Base-by-base conservation (phyloP, 2,888 invertebrate species). In the Zootermopsis nevadensis region DNA sequence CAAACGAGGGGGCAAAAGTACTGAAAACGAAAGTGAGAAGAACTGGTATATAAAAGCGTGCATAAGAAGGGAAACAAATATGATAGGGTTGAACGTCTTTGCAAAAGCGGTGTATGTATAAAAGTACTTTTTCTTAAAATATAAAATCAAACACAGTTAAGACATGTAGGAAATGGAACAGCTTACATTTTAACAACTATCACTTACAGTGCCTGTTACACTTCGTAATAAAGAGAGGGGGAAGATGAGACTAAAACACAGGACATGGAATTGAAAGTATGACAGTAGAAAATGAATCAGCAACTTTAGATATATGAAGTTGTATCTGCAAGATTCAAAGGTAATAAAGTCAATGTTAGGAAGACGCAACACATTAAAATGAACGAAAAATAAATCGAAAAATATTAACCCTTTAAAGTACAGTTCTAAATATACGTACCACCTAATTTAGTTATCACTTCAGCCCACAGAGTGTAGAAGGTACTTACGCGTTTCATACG, bases 151-250 rank as follows among this genome's bases (percentile, higher is more conserved):
- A 35, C 30, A 72, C 38, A 38, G 33, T 74, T 31, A 74, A 74
- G 38, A 38, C 24, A 38, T 38, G 2, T 38, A 42, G 38, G 35
- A 38, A 74, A 42, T 74, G 42, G 74, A 74, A 38, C 38, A 38
- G 27, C 24, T 74, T 74, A 74, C 38, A 74, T 74, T 74, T 74
- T n/a, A 74, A 74, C 38, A 38, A 38, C n/a, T n/a, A n/a, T 42
- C 38, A 22, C 38, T 8, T 38, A 2, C 38, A 74, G 33, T 42
- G 7, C 6, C 60, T 60, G 12, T 60, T 60, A 15, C 69, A 31
- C 15, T 22, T 69, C 1, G 22, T 31, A 31, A 33, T 30, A 69
- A 69, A 1, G 30, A 69, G 0, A 33, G 19, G 8, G 74, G 7
- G 74, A 10, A n/a, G 19, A 12, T 31, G 69, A n/a, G n/a, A n/a